These are phyloP conservation scores for Aphis gossypii DNA, from an alignment of 1,140 invertebrate species.

Conservation along the genomic window DNA sequence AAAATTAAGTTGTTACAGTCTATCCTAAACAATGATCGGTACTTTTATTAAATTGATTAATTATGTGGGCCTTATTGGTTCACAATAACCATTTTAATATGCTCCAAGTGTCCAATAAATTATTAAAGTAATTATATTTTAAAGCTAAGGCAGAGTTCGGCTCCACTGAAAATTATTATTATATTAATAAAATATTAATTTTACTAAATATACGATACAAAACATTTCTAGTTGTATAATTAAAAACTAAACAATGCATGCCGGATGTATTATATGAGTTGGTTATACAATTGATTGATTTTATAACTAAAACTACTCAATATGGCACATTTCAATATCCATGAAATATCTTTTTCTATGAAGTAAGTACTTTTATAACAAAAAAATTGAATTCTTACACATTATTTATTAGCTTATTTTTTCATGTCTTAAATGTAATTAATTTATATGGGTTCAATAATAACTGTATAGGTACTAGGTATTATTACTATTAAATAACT, in stretches of 20 bases:
- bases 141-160: not conserved
- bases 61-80: not conserved
- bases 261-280: constrained; percentile 45
- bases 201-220: not conserved
- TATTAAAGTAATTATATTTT: not conserved
- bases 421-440: not conserved
- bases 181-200: constrained; percentile 6
- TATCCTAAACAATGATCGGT: not conserved
- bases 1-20: not conserved
- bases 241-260: not conserved
- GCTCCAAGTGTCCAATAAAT: not conserved
- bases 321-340: not conserved
- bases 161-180: constrained; percentile 40
- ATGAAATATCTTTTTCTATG: not conserved
- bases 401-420: not conserved
- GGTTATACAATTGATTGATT: not conserved
- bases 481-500: too few relatives aligned
- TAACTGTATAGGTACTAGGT: not conserved
- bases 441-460: not conserved
- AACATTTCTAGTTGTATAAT: not conserved
- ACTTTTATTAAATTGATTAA: not conserved
- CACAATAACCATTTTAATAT: not conserved
- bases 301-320: not conserved
- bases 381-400: not conserved
- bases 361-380: not conserved